Conservation (phyloP, 2,113 vertebrate species). For the Gasterosteus nipponicus region DNA sequence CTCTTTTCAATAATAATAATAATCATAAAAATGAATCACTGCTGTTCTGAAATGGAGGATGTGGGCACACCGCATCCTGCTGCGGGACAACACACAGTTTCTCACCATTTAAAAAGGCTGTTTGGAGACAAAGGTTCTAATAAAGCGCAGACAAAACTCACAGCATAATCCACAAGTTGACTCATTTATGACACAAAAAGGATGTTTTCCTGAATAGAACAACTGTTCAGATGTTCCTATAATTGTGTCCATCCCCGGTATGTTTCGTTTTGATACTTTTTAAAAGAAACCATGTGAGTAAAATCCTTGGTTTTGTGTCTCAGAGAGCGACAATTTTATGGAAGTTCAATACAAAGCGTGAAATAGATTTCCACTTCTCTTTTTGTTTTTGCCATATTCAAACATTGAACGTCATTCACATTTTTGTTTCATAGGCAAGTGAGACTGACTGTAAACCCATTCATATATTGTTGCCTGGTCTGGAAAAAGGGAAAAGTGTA, state of each 20-base stretch:
- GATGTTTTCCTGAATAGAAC: background rate
- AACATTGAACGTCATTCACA: no score
- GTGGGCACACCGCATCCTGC: conserved; percentile 5
- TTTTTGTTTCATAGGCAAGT: no score
- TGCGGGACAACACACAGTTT: conserved; percentile 9
- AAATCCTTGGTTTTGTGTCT: background rate
- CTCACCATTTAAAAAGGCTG: conserved; percentile 11
- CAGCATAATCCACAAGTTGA: background rate
- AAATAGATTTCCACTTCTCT: no score
- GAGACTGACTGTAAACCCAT: no score
- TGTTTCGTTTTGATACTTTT: background rate
- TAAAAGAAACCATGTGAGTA: background rate
- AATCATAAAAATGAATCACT: conserved; percentile 56
- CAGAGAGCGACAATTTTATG: no score
- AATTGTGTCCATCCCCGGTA: background rate
- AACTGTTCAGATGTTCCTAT: background rate
- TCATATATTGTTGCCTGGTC: no score
- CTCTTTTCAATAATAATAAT: conserved; percentile 62
- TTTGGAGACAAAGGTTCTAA: background rate
- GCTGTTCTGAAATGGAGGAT: conserved; percentile 34
- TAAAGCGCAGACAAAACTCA: background rate
- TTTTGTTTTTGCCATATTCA: no score
- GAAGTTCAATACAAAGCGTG: no score
- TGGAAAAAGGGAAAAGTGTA: no score
- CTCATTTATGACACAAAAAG: background rate